Base-by-base conservation (phyloP, 2,888 invertebrate species). In the Drosophila atroscutellata region DNA sequence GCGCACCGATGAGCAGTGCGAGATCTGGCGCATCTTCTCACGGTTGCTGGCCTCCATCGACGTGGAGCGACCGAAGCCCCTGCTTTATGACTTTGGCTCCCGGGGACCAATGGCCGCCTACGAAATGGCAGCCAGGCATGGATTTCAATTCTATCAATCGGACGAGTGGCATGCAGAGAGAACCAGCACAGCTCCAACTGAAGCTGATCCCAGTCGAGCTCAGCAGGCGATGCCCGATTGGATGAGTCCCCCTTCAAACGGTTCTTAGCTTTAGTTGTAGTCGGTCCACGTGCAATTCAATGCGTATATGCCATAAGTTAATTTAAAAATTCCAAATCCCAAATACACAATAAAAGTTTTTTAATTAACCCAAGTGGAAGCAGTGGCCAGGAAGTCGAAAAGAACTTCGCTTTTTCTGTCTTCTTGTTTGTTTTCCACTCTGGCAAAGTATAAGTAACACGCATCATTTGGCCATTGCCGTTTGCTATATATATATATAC, bases 21-120 rank as follows among this genome's bases (percentile, higher is more conserved):
- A 86, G 50, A 81, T 90, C 18, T 86, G 89, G 90, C 89, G 86
- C 8, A 90, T 86, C 13, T 89, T 86, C 30, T 77, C 86, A 0
- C 81, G 62, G 1, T 68, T 79, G 1, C 65, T 86, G 3, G 13
- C 24, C 9, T 42, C 13, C 2, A 71, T 90, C n/a, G 89, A 86
- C 20, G 13, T 47, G 0, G 80, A 90, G 3, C 72, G 77, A 0
- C 75, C 87, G 0, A 76, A 75, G 39, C 86, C 83, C 0, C 20
- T 83, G 2, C 45, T 18, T 3, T 86, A 86, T 42, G 62, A 69
- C 3, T 80, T 76, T 30, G 86, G 86, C 3, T 75, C 90, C 0
- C 56, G 72, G 0, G 86, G 86, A 7, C 86, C 86, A 0, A 20
- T 76, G 34, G 60, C 68, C 3, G 86, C 90, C 2, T 86, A 90